Evolutionary conservation across 2,888 invertebrate species (phyloP), one percentile per base, ranked within the genome.

Genomic region (Thecocarcelia acutangulata): DNA sequence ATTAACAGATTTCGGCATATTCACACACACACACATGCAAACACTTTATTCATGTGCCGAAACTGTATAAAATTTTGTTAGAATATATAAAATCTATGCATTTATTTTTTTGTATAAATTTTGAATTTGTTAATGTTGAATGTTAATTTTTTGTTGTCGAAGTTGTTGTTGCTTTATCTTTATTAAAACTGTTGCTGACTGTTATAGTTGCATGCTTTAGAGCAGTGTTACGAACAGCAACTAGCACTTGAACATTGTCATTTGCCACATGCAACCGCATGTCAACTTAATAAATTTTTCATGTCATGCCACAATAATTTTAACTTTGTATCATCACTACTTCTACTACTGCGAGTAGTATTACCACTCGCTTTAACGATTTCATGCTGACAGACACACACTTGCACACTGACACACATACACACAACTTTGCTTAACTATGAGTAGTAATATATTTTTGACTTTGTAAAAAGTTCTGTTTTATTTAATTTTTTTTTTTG

Each of bases 211-310:
- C 58, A 75, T 80, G 68, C 69, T 74, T 69, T 58, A 37, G 78
- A 52, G 56, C 64, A 64, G 70, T 72, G 78, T 68, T 56, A 44
- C 40, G 50, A 78, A 70, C 72, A 79, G 72, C 78, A 73, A 69
- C 59, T 42, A 74, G 68, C 81, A 77, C 72, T 80, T 70, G 81
- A 77, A 81, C 81, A 81, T 68, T 81, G 76, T 81, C 77, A 81
- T 69, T 82, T 82, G 82, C 82, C 78, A 82, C 82, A 82, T 82
- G 75, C 83, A 83, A 78, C 78, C 80, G 66, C 83, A 79, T 73
- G 72, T 83, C 83, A 84, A 75, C 83, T 84, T 73, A 79, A 83
- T 83, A 84, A 84, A 84, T 83, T 80, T 79, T 83, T 84, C 79
- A 83, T 81, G 81, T 83, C 83, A 82, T 82, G 83, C 79, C 83